Evolutionary conservation across 2,113 vertebrate species (phyloP), one percentile per base, ranked within the genome.

Genomic region (Marcusenius ussheri): DNA sequence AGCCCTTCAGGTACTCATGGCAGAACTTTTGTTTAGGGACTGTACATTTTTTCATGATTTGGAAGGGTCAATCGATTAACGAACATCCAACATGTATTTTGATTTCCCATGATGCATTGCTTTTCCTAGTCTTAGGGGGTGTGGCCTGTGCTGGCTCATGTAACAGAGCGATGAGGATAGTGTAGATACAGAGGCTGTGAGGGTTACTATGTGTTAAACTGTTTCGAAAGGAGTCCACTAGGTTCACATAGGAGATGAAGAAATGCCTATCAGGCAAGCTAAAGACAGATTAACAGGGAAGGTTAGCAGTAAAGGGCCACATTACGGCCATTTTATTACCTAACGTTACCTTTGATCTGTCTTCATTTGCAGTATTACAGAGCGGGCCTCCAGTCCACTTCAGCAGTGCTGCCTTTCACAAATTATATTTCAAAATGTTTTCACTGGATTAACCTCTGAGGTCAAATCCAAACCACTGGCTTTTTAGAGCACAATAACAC

Each of bases 361-460:
- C 51, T 42, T 62, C 77, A 85, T 62, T 85, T 58, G 31, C 11
- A 50, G 17, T 62, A 83, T 89, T 46, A 89, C 31, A 85, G 50
- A 27, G 9, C 19, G 0, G 10, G 77, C 39, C 9, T 4, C 5
- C 6, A 24, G 77, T 89, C 49, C 50, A 49, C 42, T 80, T 83
- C 80, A 27, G 35, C 35, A 42, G 31, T 17, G 15, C 35, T 47
- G 80, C 80, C 24, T 84, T 24, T 19, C 42, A 58, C 45, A 89
- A 89, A 89, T 89, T 50, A 88, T 74, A 89, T 51, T 47, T 88
- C 88, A 51, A 53, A 89, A 89, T 45, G 50, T 84, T 89, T 89
- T 83, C 89, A 84, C 49, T 85, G 80, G 89, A 89, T 89, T 89
- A 89, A 80, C 89, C 80, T 85, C 51, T 7, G 7, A 83, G 89